Evolutionary conservation across 64 coral and sea anemone species (phyloP), one percentile per base, ranked within the genome.

Genomic region (Actinia tenebrosa): DNA sequence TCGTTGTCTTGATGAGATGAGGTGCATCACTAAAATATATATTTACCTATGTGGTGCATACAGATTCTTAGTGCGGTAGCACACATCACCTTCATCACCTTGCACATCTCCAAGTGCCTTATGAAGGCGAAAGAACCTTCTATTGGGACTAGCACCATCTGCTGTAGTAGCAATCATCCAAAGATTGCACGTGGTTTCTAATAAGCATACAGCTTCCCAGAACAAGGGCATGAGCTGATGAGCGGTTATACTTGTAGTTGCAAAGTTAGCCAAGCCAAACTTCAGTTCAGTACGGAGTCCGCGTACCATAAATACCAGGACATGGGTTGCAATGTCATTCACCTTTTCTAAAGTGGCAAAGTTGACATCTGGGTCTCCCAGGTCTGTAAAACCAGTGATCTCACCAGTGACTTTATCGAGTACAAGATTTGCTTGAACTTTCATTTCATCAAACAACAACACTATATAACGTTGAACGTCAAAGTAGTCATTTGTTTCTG

Each of bases 401-500:
- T 87, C 86, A 23, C 86, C 86, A 1, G 86, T 79, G 27, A 56
- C 55, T 56, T 88, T 87, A 43, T 87, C 68, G 19, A 88, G 56
- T 7, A 88, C 87, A 18, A 80, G 26, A 25, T 88, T 88, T 80
- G 77, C 75, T 78, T 80, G 77, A 44, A 88, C 79, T 59, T 88
- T 88, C 87, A 88, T 88, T 56, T 88, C 86, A 16, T 88, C 77
- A 80, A 88, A 88, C 79, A 88, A n/a, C 27, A 88, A 77, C 25
- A 88, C 54, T 20, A 88, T 60, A 3, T 88, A 88, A 46, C 87
- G 55, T 77, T 88, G 87, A 7, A 64, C 87, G 59, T 81, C 77
- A 88, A 87, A 88, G 87, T 88, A 88, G 87, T 20, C 60, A 42
- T 88, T 78, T 64, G 87, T 61, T 81, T 88, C 56, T 37, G 71